Evolutionary conservation across 1,140 invertebrate genomes (phyloP).

Genomic region (Dinoponera quadriceps): DNA sequence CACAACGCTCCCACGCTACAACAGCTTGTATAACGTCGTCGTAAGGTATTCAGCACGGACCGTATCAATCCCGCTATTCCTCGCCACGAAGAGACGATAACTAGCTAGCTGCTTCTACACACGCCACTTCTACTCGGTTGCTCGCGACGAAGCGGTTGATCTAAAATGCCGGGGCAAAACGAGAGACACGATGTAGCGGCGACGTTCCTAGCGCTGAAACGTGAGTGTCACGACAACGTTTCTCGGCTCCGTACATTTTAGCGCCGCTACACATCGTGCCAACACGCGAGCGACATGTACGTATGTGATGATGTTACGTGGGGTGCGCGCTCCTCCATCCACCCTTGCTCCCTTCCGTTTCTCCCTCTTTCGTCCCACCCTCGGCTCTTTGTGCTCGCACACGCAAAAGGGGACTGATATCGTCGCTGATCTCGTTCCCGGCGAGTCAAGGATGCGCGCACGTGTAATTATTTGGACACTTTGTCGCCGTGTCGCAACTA

Average conservation of each 20-base stretch:
- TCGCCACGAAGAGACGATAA: background rate
- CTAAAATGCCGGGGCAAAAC: slow-evolving; percentile 65
- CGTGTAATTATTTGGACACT: slow-evolving; percentile 59
- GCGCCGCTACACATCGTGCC: slow-evolving; percentile 63
- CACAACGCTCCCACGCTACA: too few relatives aligned
- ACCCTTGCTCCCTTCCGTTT: background rate
- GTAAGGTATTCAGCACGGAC: background rate
- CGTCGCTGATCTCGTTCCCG: slow-evolving; percentile 41
- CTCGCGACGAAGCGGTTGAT: slow-evolving; percentile 47
- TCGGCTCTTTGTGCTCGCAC: slow-evolving; percentile 21
- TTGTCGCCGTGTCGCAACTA: slow-evolving; percentile 37
- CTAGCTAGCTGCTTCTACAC: slow-evolving; percentile 15
- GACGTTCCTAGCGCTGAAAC: slow-evolving; percentile 65
- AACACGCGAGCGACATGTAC: slow-evolving; percentile 62
- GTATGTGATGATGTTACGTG: slow-evolving; percentile 59
- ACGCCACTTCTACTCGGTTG: background rate
- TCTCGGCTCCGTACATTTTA: slow-evolving; percentile 66
- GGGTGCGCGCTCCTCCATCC: background rate
- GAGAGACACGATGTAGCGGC: slow-evolving; percentile 55
- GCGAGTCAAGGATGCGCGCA: slow-evolving; percentile 10
- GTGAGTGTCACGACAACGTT: slow-evolving; percentile 72
- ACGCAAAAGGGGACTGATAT: slow-evolving; percentile 43
- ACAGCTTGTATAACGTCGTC: background rate
- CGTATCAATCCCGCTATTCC: background rate
- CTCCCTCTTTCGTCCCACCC: background rate